Base-by-base conservation (phyloP, 2,797 vertebrate species). In the Onychomys arenicola region DNA sequence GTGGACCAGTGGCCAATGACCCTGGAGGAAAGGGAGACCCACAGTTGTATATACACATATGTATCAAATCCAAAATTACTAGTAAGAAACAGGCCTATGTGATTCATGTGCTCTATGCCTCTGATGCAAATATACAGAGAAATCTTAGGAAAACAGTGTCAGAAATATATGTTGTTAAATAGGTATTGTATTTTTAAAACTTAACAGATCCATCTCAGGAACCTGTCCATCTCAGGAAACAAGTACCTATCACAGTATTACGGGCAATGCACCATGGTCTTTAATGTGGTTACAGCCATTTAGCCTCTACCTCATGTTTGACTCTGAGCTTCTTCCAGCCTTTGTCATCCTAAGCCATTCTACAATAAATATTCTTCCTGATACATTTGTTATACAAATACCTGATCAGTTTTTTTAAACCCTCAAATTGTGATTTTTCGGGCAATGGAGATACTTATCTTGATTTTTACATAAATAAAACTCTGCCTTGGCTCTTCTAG, bases 361-460 rank as follows among this genome's bases (percentile, higher is more conserved):
- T 63, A 78, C 1, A 90, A n/a, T n/a, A 87, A 95, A 90, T 21
- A 85, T 37, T 19, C 46, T 90, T 85, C 9, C 32, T 89, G 34
- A 49, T 61, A 75, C 5, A 32, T 92, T 97, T 29, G 86, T 67
- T 85, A 37, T 12, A 34, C 37, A 57, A 57, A 10, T 43, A n/a
- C 76, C 2, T 90, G 40, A 61, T 78, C 91, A 17, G 21, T 63
- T 83, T 78, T 78, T 83, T 78, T 65, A 52, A 89, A 67, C 75
- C 90, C 76, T 96, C 34, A 87, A 95, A 96, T 21, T 96, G 6
- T 90, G 34, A 91, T 77, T 67, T 40, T 82, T 27, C 40, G 17
- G 49, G 65, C 5, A 94, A 93, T 61, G 2, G 16, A 55, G 83
- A 65, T 67, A 10, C 5, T 90, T 76, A 52, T 21, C 78, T 34